Evolutionary conservation across 2,113 vertebrate genomes (phyloP), one percentile per base, ranked within the genome.

Genomic region (Syrrhaptes paradoxus): DNA sequence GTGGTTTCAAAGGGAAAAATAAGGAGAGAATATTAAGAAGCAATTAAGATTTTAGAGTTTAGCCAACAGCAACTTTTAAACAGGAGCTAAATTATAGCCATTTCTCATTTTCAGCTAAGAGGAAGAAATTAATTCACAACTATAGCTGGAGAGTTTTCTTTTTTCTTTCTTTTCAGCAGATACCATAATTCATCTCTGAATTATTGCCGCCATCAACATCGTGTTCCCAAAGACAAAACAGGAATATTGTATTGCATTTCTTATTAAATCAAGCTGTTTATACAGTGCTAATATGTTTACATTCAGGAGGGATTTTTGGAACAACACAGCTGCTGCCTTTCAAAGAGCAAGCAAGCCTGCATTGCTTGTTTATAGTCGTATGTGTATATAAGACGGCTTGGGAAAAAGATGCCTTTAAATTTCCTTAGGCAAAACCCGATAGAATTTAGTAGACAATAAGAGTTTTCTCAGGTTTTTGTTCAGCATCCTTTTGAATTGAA

Each of bases 21-120:
- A 96, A 91, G 75, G 51, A 86, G 79, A 86, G 78, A 95, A 92
- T 95, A 95, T 96, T 96, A 97, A 96, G 95, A 95, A 95, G 91
- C 96, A 97, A 97, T 97, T 97, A 96, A 97, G 91, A 97, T 96
- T 97, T 97, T 82, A 85, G 84, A 94, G 86, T 95, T 92, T 96
- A 95, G 95, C 95, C 95, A 96, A 96, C 93, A 97, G 96, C 95
- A 95, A 86, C 71, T 94, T 94, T 95, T 96, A 96, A 97, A 96
- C 95, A 93, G 78, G 88, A 95, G 75, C 81, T 96, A 95, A 97
- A 97, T 97, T 97, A 97, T 95, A 96, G 89, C 93, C 84, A 96
- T 95, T 97, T 93, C 95, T 97, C 96, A 96, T 95, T 94, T 95
- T 93, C 94, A 93, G 88, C 95, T 93, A 94, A 90, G 93, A 96